Base-by-base conservation (phyloP, 2,888 invertebrate species). In the Drosophila pegasa region DNA sequence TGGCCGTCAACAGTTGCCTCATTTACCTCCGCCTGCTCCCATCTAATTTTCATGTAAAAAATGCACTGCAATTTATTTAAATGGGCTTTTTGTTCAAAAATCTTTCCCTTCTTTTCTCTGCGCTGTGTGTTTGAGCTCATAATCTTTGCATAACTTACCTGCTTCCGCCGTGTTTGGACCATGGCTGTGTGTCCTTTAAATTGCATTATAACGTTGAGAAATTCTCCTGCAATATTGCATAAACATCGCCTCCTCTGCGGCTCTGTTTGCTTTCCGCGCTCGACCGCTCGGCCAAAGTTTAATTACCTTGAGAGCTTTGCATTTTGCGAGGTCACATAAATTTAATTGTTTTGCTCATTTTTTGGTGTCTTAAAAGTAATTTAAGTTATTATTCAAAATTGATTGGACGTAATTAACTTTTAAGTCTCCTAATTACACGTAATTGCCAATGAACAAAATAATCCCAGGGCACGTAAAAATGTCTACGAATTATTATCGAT, bases 41-140 rank as follows among this genome's bases (percentile, higher is more conserved):
- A 20, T 37, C 22, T 83, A 78, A 82, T 85, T 85, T 85, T 65
- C 59, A 64, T 78, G 70, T 78, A 61, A 82, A 81, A 84, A 84
- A 83, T 86, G 73, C 83, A 86, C 70, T 78, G 76, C 78, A 80
- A 83, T 83, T 84, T 86, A 86, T 86, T 86, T 83, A 78, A 86
- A 80, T 78, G 77, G 80, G 54, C 70, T 75, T 80, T 81, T 66
- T 71, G 68, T 72, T 50, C 54, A 52, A 51, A 71, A 65, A 52
- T 57, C 56, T 67, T 73, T 45, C 29, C 60, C 40, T 55, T 60
- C 61, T 66, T 37, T 40, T 50, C 63, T 56, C 51, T 61, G 29
- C 35, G 35, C 1, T 66, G 43, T 45, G 25, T 60, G 60, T 47
- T 58, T 64, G 63, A 54, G 63, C 72, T 73, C 65, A 78, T 78